These are phyloP conservation scores for Baronia brevicornis DNA, from an alignment of 2,888 invertebrate species.

Conservation along the genomic window DNA sequence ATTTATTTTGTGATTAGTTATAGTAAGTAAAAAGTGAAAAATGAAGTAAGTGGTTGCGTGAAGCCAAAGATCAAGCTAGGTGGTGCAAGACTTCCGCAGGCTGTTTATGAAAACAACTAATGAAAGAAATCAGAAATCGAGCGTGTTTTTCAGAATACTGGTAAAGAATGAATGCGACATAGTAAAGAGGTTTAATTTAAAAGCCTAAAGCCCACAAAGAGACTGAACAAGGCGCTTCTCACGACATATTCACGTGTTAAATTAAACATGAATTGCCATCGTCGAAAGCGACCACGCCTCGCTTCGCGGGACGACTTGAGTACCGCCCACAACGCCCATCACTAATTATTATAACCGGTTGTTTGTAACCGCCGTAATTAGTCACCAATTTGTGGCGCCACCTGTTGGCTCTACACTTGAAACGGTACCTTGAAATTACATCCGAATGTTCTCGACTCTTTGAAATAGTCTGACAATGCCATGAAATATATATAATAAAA, in stretches of 20 bases:
- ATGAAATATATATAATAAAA: no score
- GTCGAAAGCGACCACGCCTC: constrained; percentile 45
- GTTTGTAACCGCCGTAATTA: constrained; percentile 61
- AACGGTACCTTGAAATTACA: constrained; percentile 3
- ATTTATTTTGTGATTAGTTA: no score
- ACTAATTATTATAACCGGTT: constrained; percentile 73
- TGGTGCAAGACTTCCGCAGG: no score
- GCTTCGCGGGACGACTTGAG: constrained; percentile 24
- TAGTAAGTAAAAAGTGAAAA: no score
- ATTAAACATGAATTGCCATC: constrained; percentile 37
- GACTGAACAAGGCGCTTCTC: constrained; percentile 18
- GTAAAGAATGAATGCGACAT: no score
- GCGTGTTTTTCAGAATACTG: no score
- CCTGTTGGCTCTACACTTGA: constrained; percentile 44
- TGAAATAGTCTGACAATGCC: constrained; percentile 8
- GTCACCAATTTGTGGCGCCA: constrained; percentile 46
- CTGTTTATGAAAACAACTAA: no score
- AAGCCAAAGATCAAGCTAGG: no score
- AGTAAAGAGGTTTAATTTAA: no score
- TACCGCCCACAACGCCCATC: constrained; percentile 62
- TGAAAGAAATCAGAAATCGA: no score
- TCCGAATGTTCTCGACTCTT: no score
- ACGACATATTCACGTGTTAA: constrained; percentile 28
- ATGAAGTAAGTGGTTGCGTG: no score
- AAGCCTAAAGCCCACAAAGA: constrained; percentile 13